phyloP scores from a whole-genome alignment of 2,797 vertebrate genomes.

The Syndactyla subalaris region DNA sequence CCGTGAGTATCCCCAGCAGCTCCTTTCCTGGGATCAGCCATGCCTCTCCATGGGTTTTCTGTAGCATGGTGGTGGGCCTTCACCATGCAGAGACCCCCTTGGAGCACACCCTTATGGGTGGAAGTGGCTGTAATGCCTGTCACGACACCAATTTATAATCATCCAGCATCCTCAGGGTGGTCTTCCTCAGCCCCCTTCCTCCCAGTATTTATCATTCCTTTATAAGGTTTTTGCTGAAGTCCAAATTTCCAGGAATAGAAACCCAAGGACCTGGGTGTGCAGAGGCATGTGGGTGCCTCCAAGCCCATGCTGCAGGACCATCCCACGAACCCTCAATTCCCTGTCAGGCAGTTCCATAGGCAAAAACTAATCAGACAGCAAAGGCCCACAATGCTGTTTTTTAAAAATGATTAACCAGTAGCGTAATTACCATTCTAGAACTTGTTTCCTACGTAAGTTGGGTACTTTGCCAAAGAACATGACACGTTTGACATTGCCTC shows the following conservation, averaged over 20 bases:
- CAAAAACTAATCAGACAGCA: not conserved
- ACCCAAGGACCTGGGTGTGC: not conserved
- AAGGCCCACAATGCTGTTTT: not conserved
- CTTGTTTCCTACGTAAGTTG: not conserved
- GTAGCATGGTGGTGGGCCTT: not conserved
- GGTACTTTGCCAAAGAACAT: slow-evolving; percentile 47
- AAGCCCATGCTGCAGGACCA: not conserved
- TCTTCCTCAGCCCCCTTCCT: not conserved
- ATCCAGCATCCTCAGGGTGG: not conserved
- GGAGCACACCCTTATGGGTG: not conserved
- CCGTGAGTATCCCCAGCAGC: slow-evolving; percentile 82
- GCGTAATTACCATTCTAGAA: slow-evolving; percentile 37
- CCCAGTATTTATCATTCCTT: not conserved
- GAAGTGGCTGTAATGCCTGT: not conserved
- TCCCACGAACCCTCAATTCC: not conserved
- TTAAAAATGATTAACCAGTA: slow-evolving; percentile 52
- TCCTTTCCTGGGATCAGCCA: not conserved
- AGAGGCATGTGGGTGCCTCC: not conserved
- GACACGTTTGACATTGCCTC: slow-evolving; percentile 45
- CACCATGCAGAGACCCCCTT: not conserved
- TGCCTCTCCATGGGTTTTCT: accelerated
- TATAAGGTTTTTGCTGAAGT: not conserved
- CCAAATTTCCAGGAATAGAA: not conserved
- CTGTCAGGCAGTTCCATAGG: not conserved
- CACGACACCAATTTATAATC: not conserved